phyloP scores from a whole-genome alignment of 2,888 invertebrate genomes.

The Tenthredo scrophulariae region DNA sequence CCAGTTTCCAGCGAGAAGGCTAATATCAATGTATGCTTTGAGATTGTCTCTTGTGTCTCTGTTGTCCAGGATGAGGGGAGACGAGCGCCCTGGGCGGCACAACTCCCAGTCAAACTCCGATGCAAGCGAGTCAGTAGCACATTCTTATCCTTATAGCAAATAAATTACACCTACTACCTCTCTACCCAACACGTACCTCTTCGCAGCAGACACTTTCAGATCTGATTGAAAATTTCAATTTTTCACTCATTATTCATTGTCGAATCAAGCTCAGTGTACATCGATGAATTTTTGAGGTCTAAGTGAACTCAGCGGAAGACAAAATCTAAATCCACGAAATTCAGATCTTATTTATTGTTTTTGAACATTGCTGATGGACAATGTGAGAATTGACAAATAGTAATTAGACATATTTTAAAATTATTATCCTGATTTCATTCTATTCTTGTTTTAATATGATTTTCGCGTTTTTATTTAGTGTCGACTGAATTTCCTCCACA shows the following conservation, averaged over 20 bases:
- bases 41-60: slow-evolving; percentile 55
- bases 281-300: not conserved
- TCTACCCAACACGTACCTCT: slow-evolving; percentile 38
- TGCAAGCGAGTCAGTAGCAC: slow-evolving; percentile 60
- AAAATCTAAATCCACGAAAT: not conserved
- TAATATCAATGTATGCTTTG: slow-evolving; percentile 51
- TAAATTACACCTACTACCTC: slow-evolving; percentile 55
- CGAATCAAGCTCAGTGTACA: not conserved
- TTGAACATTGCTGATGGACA: not conserved
- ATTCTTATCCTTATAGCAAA: slow-evolving; percentile 56
- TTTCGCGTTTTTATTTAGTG: not conserved
- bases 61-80: slow-evolving; percentile 60
- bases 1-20: slow-evolving; percentile 46
- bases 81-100: slow-evolving; percentile 59
- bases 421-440: not conserved
- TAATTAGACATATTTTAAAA: not conserved
- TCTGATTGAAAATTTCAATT: slow-evolving; percentile 1
- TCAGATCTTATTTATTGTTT: not conserved
- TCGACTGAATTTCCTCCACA: not conserved
- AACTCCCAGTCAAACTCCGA: slow-evolving; percentile 58
- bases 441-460: not conserved
- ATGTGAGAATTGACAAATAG: not conserved
- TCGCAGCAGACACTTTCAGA: slow-evolving; percentile 47
- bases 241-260: not conserved
- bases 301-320: not conserved